Conservation (phyloP, 2,797 vertebrate genomes). For the Danio aesculapii region DNA sequence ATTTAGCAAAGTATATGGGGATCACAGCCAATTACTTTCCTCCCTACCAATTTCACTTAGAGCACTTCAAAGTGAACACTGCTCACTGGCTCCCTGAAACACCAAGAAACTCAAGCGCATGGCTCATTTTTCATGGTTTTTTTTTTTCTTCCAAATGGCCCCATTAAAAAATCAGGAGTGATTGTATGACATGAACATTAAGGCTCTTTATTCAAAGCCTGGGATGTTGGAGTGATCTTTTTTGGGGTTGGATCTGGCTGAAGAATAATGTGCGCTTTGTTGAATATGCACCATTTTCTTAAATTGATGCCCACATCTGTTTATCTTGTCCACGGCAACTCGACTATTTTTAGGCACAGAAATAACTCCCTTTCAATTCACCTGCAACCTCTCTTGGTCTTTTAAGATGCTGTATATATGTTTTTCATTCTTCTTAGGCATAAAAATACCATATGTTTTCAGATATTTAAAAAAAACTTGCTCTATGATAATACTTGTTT, state of each 20-base stretch:
- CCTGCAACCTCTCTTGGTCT: background rate
- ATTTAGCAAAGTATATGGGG: constrained; percentile 24
- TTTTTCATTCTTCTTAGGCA: too few species aligned
- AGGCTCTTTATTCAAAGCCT: constrained; percentile 6
- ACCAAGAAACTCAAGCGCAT: background rate
- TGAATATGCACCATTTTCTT: background rate
- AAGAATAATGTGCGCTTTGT: constrained; percentile 4
- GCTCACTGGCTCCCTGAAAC: constrained; percentile 1
- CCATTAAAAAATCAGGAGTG: constrained; percentile 15
- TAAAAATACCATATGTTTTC: too few species aligned
- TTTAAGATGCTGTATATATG: background rate
- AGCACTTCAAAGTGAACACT: constrained; percentile 45
- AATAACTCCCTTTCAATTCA: constrained; percentile 11
- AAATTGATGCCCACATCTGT: constrained; percentile 1
- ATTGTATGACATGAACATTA: constrained; percentile 5
- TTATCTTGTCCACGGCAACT: background rate
- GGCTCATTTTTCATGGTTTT: too few species aligned
- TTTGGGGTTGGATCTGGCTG: background rate
- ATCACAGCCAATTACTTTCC: constrained; percentile 37
- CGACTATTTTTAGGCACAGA: background rate
- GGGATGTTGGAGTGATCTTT: background rate
- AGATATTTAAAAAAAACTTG: too few species aligned
- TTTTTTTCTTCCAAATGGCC: background rate
- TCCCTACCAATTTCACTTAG: constrained; percentile 35
- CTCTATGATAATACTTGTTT: too few species aligned